Conservation (phyloP, 2,888 invertebrate genomes). For the Noctua comes region DNA sequence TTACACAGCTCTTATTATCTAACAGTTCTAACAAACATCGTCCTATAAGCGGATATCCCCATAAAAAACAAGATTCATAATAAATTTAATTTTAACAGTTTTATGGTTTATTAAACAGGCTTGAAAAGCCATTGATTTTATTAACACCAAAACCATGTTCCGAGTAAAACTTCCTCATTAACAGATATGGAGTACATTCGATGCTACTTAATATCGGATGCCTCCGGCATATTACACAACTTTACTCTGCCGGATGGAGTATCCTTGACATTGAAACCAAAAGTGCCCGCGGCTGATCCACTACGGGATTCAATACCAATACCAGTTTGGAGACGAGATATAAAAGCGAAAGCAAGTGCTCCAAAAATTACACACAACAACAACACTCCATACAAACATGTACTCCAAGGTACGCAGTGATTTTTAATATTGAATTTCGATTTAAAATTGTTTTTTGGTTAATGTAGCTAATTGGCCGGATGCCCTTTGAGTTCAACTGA, state of each 20-base stretch:
- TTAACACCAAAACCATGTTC: conserved; percentile 57
- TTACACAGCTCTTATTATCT: neutral
- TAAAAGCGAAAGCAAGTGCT: conserved; percentile 85
- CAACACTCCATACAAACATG: conserved; percentile 85
- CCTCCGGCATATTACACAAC: conserved; percentile 72
- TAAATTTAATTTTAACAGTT: conserved; percentile 9
- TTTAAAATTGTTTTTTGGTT: conserved; percentile 13
- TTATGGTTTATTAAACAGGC: conserved; percentile 15
- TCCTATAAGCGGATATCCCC: conserved; percentile 5
- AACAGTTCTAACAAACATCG: neutral
- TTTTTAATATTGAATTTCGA: conserved; percentile 51
- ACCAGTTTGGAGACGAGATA: conserved; percentile 83
- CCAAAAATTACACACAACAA: conserved; percentile 83
- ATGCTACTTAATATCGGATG: conserved; percentile 38
- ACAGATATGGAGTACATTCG: conserved; percentile 41
- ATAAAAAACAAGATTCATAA: neutral
- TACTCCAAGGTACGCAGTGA: conserved; percentile 84
- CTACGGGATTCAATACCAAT: conserved; percentile 74
- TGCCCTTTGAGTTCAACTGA: conserved; percentile 5
- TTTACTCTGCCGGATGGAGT: conserved; percentile 66
- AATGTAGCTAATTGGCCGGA: neutral
- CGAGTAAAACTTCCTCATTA: conserved; percentile 71
- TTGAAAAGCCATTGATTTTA: conserved; percentile 29
- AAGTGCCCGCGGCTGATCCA: conserved; percentile 76
- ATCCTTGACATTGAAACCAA: conserved; percentile 86